These are phyloP conservation scores for Prionace glauca DNA, from an alignment of 2,797 vertebrate species.

Conservation along the genomic window DNA sequence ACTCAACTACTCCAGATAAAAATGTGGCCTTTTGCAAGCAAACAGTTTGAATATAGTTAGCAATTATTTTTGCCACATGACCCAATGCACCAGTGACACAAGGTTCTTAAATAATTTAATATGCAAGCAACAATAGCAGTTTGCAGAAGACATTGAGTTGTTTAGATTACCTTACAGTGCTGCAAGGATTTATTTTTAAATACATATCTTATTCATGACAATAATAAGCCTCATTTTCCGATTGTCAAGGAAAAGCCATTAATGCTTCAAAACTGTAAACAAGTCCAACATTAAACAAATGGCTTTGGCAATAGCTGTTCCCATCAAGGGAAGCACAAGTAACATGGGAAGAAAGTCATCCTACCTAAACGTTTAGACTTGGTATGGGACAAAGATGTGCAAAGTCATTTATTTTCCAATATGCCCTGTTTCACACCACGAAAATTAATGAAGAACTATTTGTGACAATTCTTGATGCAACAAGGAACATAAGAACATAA, in stretches of 20 bases:
- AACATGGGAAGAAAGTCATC: not conserved
- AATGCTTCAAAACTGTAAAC: not conserved
- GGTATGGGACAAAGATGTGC: not conserved
- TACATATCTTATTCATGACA: not conserved
- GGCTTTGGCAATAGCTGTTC: not conserved
- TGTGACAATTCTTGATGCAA: not conserved
- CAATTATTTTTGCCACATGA: not conserved
- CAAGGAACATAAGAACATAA: too few relatives aligned
- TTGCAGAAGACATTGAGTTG: not conserved
- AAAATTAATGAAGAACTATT: not conserved
- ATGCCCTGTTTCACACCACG: not conserved
- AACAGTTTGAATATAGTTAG: not conserved
- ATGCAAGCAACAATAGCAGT: not conserved
- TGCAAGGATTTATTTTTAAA: constrained; percentile 18
- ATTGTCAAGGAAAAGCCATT: not conserved
- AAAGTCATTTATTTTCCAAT: not conserved
- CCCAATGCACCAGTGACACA: not conserved
- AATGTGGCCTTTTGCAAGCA: not conserved
- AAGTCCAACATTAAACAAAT: not conserved
- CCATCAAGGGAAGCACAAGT: not conserved
- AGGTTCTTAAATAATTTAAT: not conserved
- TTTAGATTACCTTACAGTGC: not conserved
- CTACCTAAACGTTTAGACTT: not conserved
- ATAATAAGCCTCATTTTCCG: not conserved
- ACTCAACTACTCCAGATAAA: not conserved